These are phyloP conservation scores for Hydrotaea diabolus DNA, from an alignment of 2,888 invertebrate genomes.

Conservation along the genomic window DNA sequence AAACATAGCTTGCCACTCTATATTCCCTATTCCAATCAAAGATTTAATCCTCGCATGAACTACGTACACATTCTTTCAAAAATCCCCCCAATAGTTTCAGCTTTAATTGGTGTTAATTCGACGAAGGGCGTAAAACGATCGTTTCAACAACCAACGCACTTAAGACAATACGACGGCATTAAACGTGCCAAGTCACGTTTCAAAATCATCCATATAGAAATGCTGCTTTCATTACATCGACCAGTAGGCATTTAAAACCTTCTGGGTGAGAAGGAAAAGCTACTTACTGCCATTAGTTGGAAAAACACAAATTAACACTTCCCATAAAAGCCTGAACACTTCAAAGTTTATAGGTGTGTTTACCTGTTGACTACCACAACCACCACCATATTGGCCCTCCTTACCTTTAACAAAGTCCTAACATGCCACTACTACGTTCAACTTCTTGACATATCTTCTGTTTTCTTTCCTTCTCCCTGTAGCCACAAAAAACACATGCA, in stretches of 20 bases:
- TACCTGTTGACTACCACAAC: conserved; percentile 3
- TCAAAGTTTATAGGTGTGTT: neutral
- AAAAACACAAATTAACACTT: neutral
- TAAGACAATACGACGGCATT: neutral
- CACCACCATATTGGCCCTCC: neutral
- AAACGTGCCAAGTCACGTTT: neutral
- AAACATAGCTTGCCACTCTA: too few relatives aligned
- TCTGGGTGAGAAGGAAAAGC: neutral
- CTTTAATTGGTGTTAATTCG: neutral
- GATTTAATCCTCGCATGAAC: too few relatives aligned
- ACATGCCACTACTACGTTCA: neutral
- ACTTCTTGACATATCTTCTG: neutral
- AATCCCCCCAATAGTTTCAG: neutral
- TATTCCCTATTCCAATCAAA: too few relatives aligned
- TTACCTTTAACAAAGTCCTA: neutral
- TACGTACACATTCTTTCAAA: too few relatives aligned
- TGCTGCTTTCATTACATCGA: neutral
- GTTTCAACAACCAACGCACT: neutral
- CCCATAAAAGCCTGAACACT: neutral
- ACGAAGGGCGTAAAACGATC: neutral
- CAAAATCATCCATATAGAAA: neutral
- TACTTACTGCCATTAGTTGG: neutral
- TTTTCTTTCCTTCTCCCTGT: neutral
- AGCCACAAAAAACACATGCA: neutral
- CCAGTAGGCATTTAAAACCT: neutral